Evolutionary conservation across 2,888 invertebrate genomes (phyloP).

Genomic region (Hetaerina titia): DNA sequence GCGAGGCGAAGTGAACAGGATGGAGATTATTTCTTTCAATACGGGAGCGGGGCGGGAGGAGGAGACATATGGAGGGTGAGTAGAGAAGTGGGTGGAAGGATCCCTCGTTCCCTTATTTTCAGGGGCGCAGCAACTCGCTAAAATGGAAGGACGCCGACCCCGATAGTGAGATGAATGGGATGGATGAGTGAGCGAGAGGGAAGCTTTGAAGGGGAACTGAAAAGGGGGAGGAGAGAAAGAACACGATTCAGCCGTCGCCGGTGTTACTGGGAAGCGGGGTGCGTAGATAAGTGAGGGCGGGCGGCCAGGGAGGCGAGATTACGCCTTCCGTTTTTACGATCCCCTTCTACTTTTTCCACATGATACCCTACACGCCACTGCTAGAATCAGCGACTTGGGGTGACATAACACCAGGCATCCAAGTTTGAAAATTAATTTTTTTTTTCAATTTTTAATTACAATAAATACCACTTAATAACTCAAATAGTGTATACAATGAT

Average conservation of each 20-base stretch:
- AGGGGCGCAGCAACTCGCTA: neutral
- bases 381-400: too few species aligned
- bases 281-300: too few species aligned
- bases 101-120: neutral
- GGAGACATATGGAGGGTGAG: neutral
- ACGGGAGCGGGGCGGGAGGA: neutral
- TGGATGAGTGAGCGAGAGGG: neutral
- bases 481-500: too few species aligned
- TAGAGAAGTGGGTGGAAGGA: neutral
- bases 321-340: too few species aligned
- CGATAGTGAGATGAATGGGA: neutral
- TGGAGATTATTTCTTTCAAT: neutral
- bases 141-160: slow-evolving; percentile 21
- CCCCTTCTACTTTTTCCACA: too few species aligned
- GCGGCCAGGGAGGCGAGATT: too few species aligned
- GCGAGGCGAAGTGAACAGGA: neutral
- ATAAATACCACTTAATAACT: too few species aligned
- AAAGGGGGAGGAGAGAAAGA: neutral
- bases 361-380: too few species aligned
- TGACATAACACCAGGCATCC: too few species aligned
- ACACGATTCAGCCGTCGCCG: neutral
- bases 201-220: neutral
- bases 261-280: neutral
- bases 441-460: too few species aligned
- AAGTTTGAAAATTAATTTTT: too few species aligned